These are phyloP conservation scores for Heliconius hermathena DNA, from an alignment of 1,140 invertebrate species.

Conservation along the genomic window DNA sequence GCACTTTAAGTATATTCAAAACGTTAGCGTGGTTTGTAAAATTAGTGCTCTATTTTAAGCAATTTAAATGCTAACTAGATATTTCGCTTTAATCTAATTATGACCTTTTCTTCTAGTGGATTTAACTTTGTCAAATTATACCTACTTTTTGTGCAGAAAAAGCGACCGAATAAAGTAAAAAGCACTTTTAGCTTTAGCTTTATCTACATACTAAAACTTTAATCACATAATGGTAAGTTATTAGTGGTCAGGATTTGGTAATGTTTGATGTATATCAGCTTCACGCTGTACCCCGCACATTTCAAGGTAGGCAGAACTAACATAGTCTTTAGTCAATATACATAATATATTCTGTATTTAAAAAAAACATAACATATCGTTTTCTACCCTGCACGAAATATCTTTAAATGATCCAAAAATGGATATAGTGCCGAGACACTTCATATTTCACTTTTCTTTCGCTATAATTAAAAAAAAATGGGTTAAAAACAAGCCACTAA, in stretches of 20 bases:
- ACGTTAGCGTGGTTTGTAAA: not conserved
- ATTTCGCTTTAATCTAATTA: conserved; percentile 5
- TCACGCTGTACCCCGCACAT: too few relatives aligned
- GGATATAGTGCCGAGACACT: too few relatives aligned
- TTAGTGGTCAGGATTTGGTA: not conserved
- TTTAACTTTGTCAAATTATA: conserved; percentile 12
- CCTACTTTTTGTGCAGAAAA: not conserved
- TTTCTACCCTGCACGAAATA: too few relatives aligned
- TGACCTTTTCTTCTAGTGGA: not conserved
- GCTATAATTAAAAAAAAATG: too few relatives aligned
- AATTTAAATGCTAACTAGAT: not conserved
- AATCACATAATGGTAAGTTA: not conserved
- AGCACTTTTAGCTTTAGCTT: not conserved
- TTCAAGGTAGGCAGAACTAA: too few relatives aligned
- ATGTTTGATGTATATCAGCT: too few relatives aligned
- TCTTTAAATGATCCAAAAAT: too few relatives aligned
- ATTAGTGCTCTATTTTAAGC: conserved; percentile 1
- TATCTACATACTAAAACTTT: not conserved
- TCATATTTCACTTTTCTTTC: too few relatives aligned
- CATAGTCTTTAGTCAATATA: too few relatives aligned
- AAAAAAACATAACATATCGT: too few relatives aligned
- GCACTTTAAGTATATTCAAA: not conserved
- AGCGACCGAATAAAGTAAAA: not conserved
- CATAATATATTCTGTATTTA: too few relatives aligned
- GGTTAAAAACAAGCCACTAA: too few relatives aligned